A percentile compares a stretch with the other conserved stretches of the same genome.
Evolutionary conservation across 2,888 invertebrate species (phyloP).

Genomic region (Drosophila nr. fundita): DNA sequence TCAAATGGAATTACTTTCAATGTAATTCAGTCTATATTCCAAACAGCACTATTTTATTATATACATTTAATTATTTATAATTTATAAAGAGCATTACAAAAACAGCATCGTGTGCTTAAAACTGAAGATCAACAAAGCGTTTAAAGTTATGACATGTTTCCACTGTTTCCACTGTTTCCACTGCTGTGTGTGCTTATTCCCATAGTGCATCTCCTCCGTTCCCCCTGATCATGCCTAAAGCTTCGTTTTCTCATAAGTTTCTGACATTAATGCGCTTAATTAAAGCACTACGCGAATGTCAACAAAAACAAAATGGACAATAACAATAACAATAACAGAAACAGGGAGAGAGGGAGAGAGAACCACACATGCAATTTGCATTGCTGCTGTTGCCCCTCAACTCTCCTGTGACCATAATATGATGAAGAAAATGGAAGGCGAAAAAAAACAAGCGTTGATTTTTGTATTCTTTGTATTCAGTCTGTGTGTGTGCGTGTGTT

Average conservation of each 20-base stretch:
- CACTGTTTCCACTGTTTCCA: slow-evolving; percentile 43
- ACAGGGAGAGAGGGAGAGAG: slow-evolving; percentile 6
- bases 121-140: slow-evolving; percentile 73
- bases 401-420: slow-evolving; percentile 36
- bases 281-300: slow-evolving; percentile 69
- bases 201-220: background rate
- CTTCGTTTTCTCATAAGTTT: slow-evolving; percentile 64
- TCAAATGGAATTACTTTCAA: background rate
- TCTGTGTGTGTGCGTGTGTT: slow-evolving; percentile 14
- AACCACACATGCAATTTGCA: slow-evolving; percentile 56
- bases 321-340: slow-evolving; percentile 14
- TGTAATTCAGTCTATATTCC: background rate
- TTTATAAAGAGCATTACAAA: slow-evolving; percentile 5
- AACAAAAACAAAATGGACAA: slow-evolving; percentile 47
- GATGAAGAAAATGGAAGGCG: slow-evolving; percentile 54
- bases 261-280: slow-evolving; percentile 80
- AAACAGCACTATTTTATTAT: background rate
- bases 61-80: background rate
- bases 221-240: slow-evolving; percentile 12
- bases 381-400: slow-evolving; percentile 23
- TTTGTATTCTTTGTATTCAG: slow-evolving; percentile 29
- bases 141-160: slow-evolving; percentile 63
- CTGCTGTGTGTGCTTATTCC: slow-evolving; percentile 30
- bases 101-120: slow-evolving; percentile 52
- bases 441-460: slow-evolving; percentile 39